Conservation (phyloP, 2,797 vertebrate species). For the Limosa lapponica region DNA sequence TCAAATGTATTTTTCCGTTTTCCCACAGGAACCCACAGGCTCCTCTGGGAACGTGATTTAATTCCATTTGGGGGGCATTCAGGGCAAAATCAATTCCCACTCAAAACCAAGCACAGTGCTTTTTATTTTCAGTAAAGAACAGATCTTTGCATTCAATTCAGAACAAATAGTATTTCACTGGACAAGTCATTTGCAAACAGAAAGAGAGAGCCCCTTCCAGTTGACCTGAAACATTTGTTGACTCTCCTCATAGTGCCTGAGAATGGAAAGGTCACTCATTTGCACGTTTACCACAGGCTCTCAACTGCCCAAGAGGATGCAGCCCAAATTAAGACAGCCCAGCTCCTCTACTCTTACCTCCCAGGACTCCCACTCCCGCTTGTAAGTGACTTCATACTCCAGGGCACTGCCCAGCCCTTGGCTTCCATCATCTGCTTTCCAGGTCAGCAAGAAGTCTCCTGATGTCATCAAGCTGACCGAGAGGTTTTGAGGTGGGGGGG, state of each 20-base stretch:
- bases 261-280: neutral
- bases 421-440: constrained; percentile 23
- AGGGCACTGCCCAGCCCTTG: neutral
- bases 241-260: neutral
- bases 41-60: fast-evolving
- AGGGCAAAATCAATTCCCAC: neutral
- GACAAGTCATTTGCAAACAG: neutral
- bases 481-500: constrained; percentile 53
- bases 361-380: constrained; percentile 70
- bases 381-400: constrained; percentile 74
- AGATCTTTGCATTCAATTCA: neutral
- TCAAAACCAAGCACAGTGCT: neutral
- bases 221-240: neutral
- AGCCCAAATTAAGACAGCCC: neutral
- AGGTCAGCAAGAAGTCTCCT: constrained; percentile 59
- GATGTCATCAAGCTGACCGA: neutral
- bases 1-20: neutral
- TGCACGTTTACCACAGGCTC: neutral
- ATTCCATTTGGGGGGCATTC: neutral
- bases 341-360: constrained; percentile 55
- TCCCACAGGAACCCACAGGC: neutral
- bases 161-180: neutral
- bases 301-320: neutral
- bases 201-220: neutral
- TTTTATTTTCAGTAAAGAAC: neutral